Percentiles rank a stretch among this genome's conserved stretches.
Conservation (phyloP, 1,140 invertebrate species). For the Prorops nasuta region DNA sequence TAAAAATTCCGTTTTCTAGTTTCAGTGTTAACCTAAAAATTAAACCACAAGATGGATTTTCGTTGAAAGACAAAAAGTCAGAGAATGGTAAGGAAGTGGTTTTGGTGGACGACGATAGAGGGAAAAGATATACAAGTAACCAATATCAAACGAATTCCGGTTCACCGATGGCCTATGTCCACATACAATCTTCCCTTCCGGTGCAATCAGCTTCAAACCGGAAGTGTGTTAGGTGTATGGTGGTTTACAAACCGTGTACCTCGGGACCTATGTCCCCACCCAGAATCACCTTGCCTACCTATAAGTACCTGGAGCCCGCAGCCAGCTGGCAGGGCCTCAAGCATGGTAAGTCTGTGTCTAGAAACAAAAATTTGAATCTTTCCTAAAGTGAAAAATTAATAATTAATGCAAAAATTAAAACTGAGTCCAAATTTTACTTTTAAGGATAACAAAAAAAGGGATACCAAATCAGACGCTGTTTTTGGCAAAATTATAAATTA, state of each 20-base stretch:
- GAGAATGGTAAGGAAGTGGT: slow-evolving; percentile 2
- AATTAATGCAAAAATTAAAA: too few relatives aligned
- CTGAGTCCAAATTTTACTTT: too few relatives aligned
- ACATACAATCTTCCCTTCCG: slow-evolving; percentile 41
- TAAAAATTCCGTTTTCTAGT: too few relatives aligned
- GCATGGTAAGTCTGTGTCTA: slow-evolving; percentile 46
- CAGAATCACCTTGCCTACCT: slow-evolving; percentile 33
- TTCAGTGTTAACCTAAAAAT: too few relatives aligned
- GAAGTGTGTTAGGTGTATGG: slow-evolving; percentile 47
- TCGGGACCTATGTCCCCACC: slow-evolving; percentile 22
- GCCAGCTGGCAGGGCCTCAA: slow-evolving; percentile 41
- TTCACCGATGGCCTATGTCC: slow-evolving; percentile 47
- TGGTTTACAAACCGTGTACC: slow-evolving; percentile 47
- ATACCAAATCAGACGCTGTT: too few relatives aligned
- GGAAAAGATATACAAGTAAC: slow-evolving; percentile 23
- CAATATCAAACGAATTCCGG: too few relatives aligned
- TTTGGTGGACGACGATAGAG: slow-evolving; percentile 1
- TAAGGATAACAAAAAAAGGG: too few relatives aligned
- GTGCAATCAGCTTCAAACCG: slow-evolving; percentile 23
- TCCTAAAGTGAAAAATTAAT: too few relatives aligned
- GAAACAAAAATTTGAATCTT: too few relatives aligned
- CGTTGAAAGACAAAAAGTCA: background rate
- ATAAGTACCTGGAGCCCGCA: slow-evolving; percentile 37
- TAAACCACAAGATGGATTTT: too few relatives aligned
- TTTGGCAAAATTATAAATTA: too few relatives aligned